A percentile compares a stretch with the other conserved stretches of the same genome.
phyloP scores from a whole-genome alignment of 2,113 vertebrate genomes.

The Plotosus lineatus region DNA sequence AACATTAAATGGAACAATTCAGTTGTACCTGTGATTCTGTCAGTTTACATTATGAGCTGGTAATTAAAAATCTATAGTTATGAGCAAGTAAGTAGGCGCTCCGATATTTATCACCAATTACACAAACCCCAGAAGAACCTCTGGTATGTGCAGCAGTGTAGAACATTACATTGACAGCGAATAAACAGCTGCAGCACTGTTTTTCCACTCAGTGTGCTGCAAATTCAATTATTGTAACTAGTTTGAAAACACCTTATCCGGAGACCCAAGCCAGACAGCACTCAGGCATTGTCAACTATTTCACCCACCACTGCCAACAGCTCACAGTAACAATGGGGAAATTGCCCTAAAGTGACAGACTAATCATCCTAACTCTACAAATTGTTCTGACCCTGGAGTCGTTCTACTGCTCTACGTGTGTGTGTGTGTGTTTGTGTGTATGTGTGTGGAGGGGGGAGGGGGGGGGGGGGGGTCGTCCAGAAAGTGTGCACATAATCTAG shows the following conservation, averaged over 20 bases:
- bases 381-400: neutral
- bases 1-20: neutral
- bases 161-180: neutral
- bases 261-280: neutral
- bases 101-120: neutral
- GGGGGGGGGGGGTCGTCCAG: too few species aligned
- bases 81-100: neutral
- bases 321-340: neutral
- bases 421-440: too few species aligned
- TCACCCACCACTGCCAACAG: neutral
- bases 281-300: neutral
- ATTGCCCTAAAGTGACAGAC: neutral
- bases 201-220: neutral
- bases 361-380: neutral
- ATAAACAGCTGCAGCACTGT: neutral
- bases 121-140: neutral
- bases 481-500: too few species aligned
- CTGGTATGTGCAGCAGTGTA: neutral
- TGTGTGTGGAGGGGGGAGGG: too few species aligned
- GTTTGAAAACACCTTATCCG: neutral
- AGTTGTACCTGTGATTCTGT: neutral
- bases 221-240: neutral
- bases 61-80: neutral
- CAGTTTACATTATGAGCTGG: neutral
- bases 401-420: neutral